These are phyloP conservation scores for Agrilus biguttatus DNA, from an alignment of 2,888 invertebrate genomes.

Conservation along the genomic window DNA sequence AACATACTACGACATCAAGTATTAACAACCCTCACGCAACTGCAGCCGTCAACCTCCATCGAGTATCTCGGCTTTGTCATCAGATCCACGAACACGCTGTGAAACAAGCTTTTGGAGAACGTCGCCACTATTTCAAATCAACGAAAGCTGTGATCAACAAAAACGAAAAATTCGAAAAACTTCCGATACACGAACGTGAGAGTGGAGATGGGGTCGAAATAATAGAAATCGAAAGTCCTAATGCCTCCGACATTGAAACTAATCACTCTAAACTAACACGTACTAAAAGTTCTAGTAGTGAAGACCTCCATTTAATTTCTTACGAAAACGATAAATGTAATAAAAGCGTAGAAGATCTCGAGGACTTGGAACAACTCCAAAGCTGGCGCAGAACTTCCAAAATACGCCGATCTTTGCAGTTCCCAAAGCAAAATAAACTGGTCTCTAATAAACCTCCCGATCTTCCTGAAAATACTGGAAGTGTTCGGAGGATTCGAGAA, in stretches of 20 bases:
- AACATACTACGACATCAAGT: slow-evolving; percentile 2
- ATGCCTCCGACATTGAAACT: slow-evolving; percentile 9
- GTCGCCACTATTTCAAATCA: slow-evolving; percentile 4
- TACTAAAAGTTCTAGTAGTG: slow-evolving; percentile 35
- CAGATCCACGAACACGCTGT: slow-evolving; percentile 33
- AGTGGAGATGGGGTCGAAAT: slow-evolving; percentile 23
- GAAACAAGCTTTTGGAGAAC: slow-evolving; percentile 22
- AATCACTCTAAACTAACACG: slow-evolving; percentile 19
- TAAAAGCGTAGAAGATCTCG: slow-evolving; percentile 23
- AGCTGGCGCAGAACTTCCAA: slow-evolving; percentile 54
- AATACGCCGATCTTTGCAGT: slow-evolving; percentile 50
- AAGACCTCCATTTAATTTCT: slow-evolving; percentile 27
- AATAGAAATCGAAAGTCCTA: slow-evolving; percentile 18
- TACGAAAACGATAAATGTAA: slow-evolving; percentile 18
- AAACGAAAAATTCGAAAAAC: slow-evolving; percentile 1
- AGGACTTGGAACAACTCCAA: slow-evolving; percentile 25
- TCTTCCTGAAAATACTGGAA: slow-evolving; percentile 35
- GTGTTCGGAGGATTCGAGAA: slow-evolving; percentile 38
- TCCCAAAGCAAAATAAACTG: slow-evolving; percentile 35
- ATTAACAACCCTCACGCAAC: slow-evolving; percentile 12
- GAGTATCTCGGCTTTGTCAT: slow-evolving; percentile 32
- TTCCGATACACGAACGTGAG: slow-evolving; percentile 16
- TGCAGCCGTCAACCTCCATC: slow-evolving; percentile 26
- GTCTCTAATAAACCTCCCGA: slow-evolving; percentile 17
- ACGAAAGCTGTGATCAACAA: not conserved